Evolutionary conservation across 2,888 invertebrate species (phyloP).

Genomic region (Drosophila atripex): DNA sequence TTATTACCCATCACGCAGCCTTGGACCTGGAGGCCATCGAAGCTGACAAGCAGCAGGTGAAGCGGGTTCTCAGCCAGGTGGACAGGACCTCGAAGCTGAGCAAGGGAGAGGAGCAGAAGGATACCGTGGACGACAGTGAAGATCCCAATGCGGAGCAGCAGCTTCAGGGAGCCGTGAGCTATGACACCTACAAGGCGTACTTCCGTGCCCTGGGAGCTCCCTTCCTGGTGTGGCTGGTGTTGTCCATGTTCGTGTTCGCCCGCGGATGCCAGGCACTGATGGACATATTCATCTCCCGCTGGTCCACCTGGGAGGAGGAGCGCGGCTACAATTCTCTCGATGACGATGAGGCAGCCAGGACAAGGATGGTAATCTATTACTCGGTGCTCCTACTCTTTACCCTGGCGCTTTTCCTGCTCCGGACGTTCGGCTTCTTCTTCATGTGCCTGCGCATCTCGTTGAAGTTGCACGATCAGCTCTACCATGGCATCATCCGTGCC

Average conservation of each 20-base stretch:
- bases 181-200: slow-evolving; percentile 86
- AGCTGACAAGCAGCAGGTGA: slow-evolving; percentile 64
- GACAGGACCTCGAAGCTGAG: slow-evolving; percentile 66
- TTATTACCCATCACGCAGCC: slow-evolving; percentile 84
- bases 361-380: slow-evolving; percentile 75
- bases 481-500: slow-evolving; percentile 88
- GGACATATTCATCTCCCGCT: slow-evolving; percentile 90
- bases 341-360: slow-evolving; percentile 55
- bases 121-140: slow-evolving; percentile 20
- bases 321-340: slow-evolving; percentile 31
- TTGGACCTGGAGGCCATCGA: slow-evolving; percentile 71
- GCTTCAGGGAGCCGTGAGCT: slow-evolving; percentile 86
- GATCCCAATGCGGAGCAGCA: slow-evolving; percentile 84
- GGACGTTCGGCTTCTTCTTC: slow-evolving; percentile 87
- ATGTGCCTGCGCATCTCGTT: slow-evolving; percentile 91
- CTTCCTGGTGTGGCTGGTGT: slow-evolving; percentile 63
- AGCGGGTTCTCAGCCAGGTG: slow-evolving; percentile 75
- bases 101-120: slow-evolving; percentile 17
- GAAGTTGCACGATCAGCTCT: slow-evolving; percentile 90
- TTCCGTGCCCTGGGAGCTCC: slow-evolving; percentile 85
- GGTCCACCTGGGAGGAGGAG: slow-evolving; percentile 84
- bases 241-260: slow-evolving; percentile 85
- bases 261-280: slow-evolving; percentile 87
- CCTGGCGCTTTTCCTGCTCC: slow-evolving; percentile 85
- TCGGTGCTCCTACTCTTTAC: slow-evolving; percentile 70